Percentiles rank a stretch among this genome's conserved stretches.
phyloP scores from a whole-genome alignment of 2,888 invertebrate genomes.

The Malacosoma neustria region DNA sequence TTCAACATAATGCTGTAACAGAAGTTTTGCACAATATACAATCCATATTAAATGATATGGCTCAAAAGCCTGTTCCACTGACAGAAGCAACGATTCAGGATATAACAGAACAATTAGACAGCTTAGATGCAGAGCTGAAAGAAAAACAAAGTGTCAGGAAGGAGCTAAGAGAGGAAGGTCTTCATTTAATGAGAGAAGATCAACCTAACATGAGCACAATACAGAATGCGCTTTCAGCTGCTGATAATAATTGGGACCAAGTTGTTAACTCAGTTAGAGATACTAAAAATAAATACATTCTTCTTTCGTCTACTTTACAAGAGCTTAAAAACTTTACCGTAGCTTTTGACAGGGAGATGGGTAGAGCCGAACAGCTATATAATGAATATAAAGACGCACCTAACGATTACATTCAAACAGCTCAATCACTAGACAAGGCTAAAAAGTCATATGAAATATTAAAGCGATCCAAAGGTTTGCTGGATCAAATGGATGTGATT shows the following conservation, averaged over 20 bases:
- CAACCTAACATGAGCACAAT: conserved; percentile 85
- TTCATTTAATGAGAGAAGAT: conserved; percentile 87
- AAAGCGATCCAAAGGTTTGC: conserved; percentile 81
- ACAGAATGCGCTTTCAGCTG: conserved; percentile 84
- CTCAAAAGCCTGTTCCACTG: conserved; percentile 60
- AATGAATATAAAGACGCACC: conserved; percentile 79
- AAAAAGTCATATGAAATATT: conserved; percentile 84
- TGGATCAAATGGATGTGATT: conserved; percentile 87
- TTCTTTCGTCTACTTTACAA: conserved; percentile 82
- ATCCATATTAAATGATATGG: conserved; percentile 71
- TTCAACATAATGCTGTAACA: conserved; percentile 80
- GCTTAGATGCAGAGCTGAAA: conserved; percentile 72
- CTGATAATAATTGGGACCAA: conserved; percentile 88
- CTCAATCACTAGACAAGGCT: conserved; percentile 81
- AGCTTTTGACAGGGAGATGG: conserved; percentile 80
- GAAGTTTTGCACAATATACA: conserved; percentile 78
- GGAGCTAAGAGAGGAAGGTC: conserved; percentile 85
- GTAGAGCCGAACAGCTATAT: conserved; percentile 79
- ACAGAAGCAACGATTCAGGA: conserved; percentile 64
- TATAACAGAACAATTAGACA: conserved; percentile 66
- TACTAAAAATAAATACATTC: conserved; percentile 82
- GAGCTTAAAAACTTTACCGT: conserved; percentile 83
- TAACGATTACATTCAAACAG: conserved; percentile 82
- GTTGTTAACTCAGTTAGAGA: conserved; percentile 83
- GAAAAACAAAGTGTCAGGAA: conserved; percentile 78